Evolutionary conservation across 2,797 vertebrate genomes (phyloP).

Genomic region (Oryzias dopingdopingensis): DNA sequence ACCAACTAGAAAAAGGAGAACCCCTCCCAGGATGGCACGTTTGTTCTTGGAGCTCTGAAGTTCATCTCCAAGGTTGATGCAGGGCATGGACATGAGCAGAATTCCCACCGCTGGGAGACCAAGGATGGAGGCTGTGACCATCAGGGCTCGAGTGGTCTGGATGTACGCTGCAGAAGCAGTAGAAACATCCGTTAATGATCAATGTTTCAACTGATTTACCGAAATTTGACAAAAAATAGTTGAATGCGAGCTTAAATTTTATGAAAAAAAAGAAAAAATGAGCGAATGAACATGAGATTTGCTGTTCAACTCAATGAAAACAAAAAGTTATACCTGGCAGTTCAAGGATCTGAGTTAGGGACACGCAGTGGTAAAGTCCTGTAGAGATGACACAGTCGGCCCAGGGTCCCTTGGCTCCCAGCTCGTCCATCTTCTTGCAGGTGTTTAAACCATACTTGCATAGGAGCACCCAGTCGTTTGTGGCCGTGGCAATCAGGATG

Average conservation of each 20-base stretch:
- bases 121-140: slow-evolving; percentile 89
- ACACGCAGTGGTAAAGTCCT: slow-evolving; percentile 88
- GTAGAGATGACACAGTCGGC: slow-evolving; percentile 92
- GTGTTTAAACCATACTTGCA: slow-evolving; percentile 92
- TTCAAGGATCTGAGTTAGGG: slow-evolving; percentile 90
- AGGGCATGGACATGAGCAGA: slow-evolving; percentile 89
- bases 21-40: slow-evolving; percentile 85
- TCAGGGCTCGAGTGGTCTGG: slow-evolving; percentile 91
- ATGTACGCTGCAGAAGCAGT: slow-evolving; percentile 81
- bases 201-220: neutral
- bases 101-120: slow-evolving; percentile 87
- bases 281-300: no score
- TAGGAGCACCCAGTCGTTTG: slow-evolving; percentile 93
- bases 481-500: slow-evolving; percentile 88
- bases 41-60: slow-evolving; percentile 87
- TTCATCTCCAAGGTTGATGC: slow-evolving; percentile 88
- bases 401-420: slow-evolving; percentile 91
- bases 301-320: no score
- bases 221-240: neutral
- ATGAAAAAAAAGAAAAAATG: no score
- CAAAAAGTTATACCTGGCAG: slow-evolving; percentile 83
- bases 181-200: neutral
- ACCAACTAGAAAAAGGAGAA: slow-evolving; percentile 88
- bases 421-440: slow-evolving; percentile 92
- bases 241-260: no score